Percentiles rank a stretch among this genome's conserved stretches.
phyloP scores from a whole-genome alignment of 2,888 invertebrate genomes.

The Mythimna vitellina region DNA sequence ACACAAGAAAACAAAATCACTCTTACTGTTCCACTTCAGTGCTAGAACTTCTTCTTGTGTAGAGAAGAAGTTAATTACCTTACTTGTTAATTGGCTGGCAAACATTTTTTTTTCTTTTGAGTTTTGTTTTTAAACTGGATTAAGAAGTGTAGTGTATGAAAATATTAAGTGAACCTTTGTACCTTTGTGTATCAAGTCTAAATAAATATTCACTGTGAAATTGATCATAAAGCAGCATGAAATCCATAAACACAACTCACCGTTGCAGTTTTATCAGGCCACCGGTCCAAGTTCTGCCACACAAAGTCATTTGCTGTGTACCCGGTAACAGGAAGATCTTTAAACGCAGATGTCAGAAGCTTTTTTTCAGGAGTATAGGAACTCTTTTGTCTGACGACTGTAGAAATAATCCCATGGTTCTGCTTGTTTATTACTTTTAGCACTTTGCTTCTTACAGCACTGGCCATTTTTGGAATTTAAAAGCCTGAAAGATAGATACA shows the following conservation, averaged over 20 bases:
- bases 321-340: slow-evolving; percentile 85
- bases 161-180: too few relatives aligned
- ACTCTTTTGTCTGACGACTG: slow-evolving; percentile 63
- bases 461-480: slow-evolving; percentile 47
- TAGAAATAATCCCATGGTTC: slow-evolving; percentile 41
- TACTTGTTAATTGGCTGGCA: too few relatives aligned
- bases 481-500: slow-evolving; percentile 18
- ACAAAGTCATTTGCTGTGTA: slow-evolving; percentile 91
- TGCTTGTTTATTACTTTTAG: slow-evolving; percentile 52
- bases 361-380: slow-evolving; percentile 72
- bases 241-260: slow-evolving; percentile 85
- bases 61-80: too few relatives aligned
- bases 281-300: slow-evolving; percentile 92
- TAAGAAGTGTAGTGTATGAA: too few relatives aligned
- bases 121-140: too few relatives aligned
- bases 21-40: too few relatives aligned
- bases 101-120: too few relatives aligned
- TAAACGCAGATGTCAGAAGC: slow-evolving; percentile 86
- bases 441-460: slow-evolving; percentile 46
- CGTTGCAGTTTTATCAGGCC: slow-evolving; percentile 92
- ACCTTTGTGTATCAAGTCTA: too few relatives aligned
- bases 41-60: too few relatives aligned
- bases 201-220: background rate
- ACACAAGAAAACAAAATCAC: too few relatives aligned
- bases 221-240: background rate